Conservation (phyloP, 2,797 vertebrate genomes). For the Aselliscus stoliczkanus region DNA sequence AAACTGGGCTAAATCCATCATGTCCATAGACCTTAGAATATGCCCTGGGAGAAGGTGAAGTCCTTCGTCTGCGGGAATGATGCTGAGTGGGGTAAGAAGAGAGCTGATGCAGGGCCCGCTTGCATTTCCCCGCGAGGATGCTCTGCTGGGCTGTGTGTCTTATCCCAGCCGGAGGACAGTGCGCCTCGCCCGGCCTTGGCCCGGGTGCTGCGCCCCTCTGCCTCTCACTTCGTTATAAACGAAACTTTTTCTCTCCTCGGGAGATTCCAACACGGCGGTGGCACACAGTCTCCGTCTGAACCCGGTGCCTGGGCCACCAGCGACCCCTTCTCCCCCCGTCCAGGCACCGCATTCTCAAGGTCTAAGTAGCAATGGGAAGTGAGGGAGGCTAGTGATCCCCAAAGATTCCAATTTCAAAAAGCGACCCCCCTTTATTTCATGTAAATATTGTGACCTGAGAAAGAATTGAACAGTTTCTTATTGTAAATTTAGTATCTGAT, state of each 20-base stretch:
- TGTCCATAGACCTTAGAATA: background rate
- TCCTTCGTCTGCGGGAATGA: background rate
- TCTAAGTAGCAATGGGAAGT: background rate
- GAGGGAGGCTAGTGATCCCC: background rate
- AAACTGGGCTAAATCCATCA: background rate
- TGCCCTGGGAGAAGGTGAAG: background rate
- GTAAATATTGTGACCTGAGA: background rate
- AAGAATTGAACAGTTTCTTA: background rate
- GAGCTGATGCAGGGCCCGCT: background rate
- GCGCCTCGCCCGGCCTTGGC: fast-evolving
- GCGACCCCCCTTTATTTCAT: background rate
- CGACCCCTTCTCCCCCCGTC: background rate
- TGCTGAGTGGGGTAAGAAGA: background rate
- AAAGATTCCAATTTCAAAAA: background rate
- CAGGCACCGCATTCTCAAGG: background rate
- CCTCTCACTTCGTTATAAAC: background rate
- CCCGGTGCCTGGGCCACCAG: fast-evolving
- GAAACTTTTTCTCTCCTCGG: background rate
- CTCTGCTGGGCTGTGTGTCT: background rate
- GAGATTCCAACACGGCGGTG: fast-evolving
- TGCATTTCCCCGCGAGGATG: background rate
- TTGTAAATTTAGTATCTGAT: background rate
- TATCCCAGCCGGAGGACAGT: background rate
- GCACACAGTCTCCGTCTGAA: background rate
- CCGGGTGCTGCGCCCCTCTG: background rate